Base-by-base conservation (phyloP, 1,140 invertebrate species). In the Orchesella cincta region DNA sequence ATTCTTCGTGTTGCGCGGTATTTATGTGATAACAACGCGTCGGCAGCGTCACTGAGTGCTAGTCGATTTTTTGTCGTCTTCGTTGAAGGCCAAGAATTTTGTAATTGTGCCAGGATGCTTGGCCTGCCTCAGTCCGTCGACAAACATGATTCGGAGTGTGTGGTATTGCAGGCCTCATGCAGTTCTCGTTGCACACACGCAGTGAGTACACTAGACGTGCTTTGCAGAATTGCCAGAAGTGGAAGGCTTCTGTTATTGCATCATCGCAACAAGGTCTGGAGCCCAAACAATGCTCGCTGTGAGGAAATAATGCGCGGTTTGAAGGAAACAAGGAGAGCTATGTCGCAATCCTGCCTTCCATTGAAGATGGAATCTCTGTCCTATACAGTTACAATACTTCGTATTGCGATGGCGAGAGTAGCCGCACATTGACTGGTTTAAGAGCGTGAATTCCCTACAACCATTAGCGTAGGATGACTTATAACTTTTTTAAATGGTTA, bases 21-120 rank as follows among this genome's bases (percentile, higher is more conserved):
- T n/a, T 46, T 46, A 46, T 20, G 39, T 46, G 39, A 46, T 46
- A 46, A 20, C 39, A 46, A 12, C n/a, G n/a, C n/a, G n/a, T n/a
- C n/a, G n/a, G n/a, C n/a, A n/a, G n/a, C 54, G 3, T 8, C 23
- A 18, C 54, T 57, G 54, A 26, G 39, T 57, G 29, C 26, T 29
- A 31, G 62, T 31, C 33, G 29, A 26, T 31, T 67, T 67, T 67
- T 67, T 67, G 28, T 29, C 62, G 62, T 31, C 23, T 67, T 29
- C n/a, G n/a, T 67, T 67, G 62, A 67, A 67, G 62, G 62, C 62
- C 62, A 67, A n/a, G 62, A 67, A 18, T 67, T 67, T 67, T 67
- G 3, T n/a, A 33, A 67, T 67, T 67, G 62, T 67, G 62, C 33
- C 62, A 8, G n/a, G 62, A 67, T 67, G 62, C 62, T 67, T 67